These are phyloP conservation scores for Halictus quadricinctus DNA, from an alignment of 2,888 invertebrate genomes.

Conservation along the genomic window DNA sequence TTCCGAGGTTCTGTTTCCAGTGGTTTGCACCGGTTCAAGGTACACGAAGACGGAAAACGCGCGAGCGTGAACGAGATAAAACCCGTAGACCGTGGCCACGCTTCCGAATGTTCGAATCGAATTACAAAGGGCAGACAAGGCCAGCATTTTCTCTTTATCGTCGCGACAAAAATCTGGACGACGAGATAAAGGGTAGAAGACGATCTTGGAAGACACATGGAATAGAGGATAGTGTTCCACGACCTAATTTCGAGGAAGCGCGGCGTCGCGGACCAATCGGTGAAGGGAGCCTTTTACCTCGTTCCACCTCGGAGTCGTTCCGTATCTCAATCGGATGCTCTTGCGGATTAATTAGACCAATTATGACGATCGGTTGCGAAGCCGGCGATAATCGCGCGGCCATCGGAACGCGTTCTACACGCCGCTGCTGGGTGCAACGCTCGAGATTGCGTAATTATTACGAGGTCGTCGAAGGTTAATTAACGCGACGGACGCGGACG, in stretches of 20 bases:
- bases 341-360: slow-evolving; percentile 32
- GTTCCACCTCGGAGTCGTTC: not conserved
- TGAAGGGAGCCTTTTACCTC: slow-evolving; percentile 37
- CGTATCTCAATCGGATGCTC: not conserved
- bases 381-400: slow-evolving; percentile 15
- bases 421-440: slow-evolving; percentile 23
- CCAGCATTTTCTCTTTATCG: not conserved
- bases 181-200: not conserved
- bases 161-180: not conserved
- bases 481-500: slow-evolving; percentile 43
- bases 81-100: not conserved
- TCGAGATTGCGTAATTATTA: slow-evolving; percentile 60
- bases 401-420: slow-evolving; percentile 28
- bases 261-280: not conserved
- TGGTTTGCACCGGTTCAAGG: not conserved
- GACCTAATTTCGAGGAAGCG: slow-evolving; percentile 34
- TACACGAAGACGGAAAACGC: not conserved
- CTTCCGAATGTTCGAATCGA: not conserved
- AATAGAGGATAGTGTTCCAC: slow-evolving; percentile 20
- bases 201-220: not conserved
- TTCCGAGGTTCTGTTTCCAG: slow-evolving; percentile 9
- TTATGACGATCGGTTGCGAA: slow-evolving; percentile 18
- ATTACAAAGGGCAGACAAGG: not conserved
- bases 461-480: slow-evolving; percentile 63
- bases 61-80: slow-evolving; percentile 8